These are phyloP conservation scores for Chloroceryle aenea DNA, from an alignment of 2,113 vertebrate species.

Conservation along the genomic window DNA sequence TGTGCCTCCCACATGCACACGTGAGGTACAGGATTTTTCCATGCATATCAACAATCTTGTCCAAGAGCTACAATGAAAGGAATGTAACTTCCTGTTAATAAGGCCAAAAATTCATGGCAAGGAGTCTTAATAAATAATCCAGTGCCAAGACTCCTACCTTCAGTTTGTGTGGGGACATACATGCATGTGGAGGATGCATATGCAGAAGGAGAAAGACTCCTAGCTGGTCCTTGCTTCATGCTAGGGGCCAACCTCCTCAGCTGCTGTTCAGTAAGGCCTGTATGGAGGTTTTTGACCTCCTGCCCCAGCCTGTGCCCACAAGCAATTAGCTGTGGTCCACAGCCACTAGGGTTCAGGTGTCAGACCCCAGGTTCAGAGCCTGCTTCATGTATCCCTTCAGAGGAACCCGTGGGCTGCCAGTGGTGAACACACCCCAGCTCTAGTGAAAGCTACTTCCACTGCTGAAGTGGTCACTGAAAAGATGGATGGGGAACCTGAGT, in stretches of 20 bases:
- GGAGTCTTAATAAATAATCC: not conserved
- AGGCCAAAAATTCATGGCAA: not conserved
- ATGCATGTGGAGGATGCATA: fast-evolving
- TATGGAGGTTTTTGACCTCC: not conserved
- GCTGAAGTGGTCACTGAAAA: not conserved
- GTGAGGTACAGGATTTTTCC: not conserved
- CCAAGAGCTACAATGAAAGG: constrained; percentile 38
- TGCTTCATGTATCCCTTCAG: not conserved
- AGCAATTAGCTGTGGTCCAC: not conserved
- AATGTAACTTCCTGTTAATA: constrained; percentile 44
- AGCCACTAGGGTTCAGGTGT: not conserved
- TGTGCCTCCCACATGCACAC: not conserved
- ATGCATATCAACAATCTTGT: not conserved
- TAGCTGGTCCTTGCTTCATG: fast-evolving
- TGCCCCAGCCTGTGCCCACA: fast-evolving
- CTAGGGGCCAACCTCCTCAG: not conserved
- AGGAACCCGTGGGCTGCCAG: not conserved
- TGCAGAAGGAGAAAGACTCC: not conserved
- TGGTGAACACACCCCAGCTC: not conserved
- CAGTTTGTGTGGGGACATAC: not conserved
- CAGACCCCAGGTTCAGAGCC: not conserved
- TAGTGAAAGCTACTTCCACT: not conserved
- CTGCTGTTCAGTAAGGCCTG: not conserved
- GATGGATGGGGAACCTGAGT: fast-evolving
- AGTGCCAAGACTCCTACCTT: not conserved